A percentile compares a stretch with the other conserved stretches of the same genome.
Conservation (phyloP, 2,797 vertebrate species). For the Acipenser oxyrinchus region DNA sequence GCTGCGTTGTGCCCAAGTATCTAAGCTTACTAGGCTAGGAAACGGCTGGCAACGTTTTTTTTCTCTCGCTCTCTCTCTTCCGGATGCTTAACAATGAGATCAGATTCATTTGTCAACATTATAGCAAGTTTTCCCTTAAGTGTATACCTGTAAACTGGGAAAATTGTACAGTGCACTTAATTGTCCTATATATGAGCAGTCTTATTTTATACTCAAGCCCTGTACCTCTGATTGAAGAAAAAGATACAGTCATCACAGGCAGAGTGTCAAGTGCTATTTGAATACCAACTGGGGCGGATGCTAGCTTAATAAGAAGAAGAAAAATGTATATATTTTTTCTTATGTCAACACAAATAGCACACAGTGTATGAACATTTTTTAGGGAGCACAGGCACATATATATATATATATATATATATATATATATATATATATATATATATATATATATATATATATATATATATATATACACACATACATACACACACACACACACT, state of each 20-base stretch:
- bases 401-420: too few relatives aligned
- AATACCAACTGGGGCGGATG: constrained; percentile 65
- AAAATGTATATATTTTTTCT: constrained; percentile 57
- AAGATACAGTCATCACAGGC: constrained; percentile 71
- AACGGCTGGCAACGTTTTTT: constrained; percentile 70
- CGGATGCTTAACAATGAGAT: constrained; percentile 66
- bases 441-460: too few relatives aligned
- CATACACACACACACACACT: too few relatives aligned
- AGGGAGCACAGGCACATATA: constrained; percentile 61
- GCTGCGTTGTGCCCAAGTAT: constrained; percentile 65
- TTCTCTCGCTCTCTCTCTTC: constrained; percentile 39
- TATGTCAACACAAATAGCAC: constrained; percentile 75
- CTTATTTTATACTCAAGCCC: constrained; percentile 83
- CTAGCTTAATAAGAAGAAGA: constrained; percentile 65
- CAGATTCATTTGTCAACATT: constrained; percentile 64
- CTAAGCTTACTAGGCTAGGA: constrained; percentile 72
- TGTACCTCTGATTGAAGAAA: constrained; percentile 74
- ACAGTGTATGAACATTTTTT: constrained; percentile 58
- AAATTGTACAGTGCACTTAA: constrained; percentile 96
- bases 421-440: too few relatives aligned
- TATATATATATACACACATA: too few relatives aligned
- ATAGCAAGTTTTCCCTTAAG: constrained; percentile 85
- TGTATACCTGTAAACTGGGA: constrained; percentile 94
- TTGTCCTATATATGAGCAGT: constrained; percentile 85
- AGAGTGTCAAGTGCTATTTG: constrained; percentile 80